phyloP scores from a whole-genome alignment of 2,888 invertebrate species.

The Chydorus sphaericus region DNA sequence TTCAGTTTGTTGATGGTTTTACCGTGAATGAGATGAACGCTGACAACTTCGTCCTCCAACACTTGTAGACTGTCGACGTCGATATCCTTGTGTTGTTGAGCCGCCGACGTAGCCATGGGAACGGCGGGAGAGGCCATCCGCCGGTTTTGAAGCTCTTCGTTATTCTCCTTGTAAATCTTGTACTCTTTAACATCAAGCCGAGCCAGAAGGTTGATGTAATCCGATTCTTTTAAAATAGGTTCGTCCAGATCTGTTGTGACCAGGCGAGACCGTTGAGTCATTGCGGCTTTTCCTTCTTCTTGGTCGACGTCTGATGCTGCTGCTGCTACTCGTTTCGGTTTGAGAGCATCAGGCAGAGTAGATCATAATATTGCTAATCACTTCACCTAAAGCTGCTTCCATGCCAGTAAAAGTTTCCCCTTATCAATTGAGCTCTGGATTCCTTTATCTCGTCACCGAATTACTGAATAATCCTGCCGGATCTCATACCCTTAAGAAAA shows the following conservation, averaged over 20 bases:
- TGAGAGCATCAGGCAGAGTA: constrained; percentile 11
- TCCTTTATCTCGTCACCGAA: no score
- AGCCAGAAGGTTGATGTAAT: not conserved
- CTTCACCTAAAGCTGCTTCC: constrained; percentile 9
- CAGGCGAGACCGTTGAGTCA: constrained; percentile 5
- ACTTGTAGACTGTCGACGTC: constrained; percentile 10
- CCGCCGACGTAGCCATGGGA: not conserved
- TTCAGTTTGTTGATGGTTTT: constrained; percentile 71
- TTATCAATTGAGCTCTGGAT: no score
- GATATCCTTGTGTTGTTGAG: not conserved
- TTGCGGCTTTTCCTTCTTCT: not conserved
- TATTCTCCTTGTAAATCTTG: constrained; percentile 67
- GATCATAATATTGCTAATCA: constrained; percentile 11
- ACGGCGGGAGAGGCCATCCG: constrained; percentile 9
- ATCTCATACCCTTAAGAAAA: no score
- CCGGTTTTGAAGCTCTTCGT: constrained; percentile 33
- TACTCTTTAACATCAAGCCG: constrained; percentile 38
- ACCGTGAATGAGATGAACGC: constrained; percentile 67
- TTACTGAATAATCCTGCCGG: no score
- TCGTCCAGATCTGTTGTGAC: constrained; percentile 2
- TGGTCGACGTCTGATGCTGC: constrained; percentile 6
- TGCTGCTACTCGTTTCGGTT: constrained; percentile 2
- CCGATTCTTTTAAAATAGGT: not conserved
- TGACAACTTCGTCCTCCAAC: constrained; percentile 66
- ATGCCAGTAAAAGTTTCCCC: no score